phyloP scores from a whole-genome alignment of 2,797 vertebrate genomes.

The Percopsis omiscomaycus region DNA sequence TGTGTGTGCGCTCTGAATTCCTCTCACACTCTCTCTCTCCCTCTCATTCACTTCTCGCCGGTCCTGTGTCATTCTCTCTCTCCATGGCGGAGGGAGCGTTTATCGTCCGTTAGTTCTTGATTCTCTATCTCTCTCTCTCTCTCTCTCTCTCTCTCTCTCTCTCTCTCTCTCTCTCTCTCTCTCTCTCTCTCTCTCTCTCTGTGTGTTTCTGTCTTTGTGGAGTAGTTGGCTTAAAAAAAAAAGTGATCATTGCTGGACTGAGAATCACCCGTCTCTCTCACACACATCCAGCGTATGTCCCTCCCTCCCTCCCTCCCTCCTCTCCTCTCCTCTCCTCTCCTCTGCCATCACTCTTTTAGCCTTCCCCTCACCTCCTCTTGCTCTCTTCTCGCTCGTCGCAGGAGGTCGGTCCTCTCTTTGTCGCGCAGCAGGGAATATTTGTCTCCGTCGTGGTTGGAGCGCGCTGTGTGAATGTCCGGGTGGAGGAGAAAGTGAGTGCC shows the following conservation, averaged over 20 bases:
- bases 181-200: conserved; percentile 8
- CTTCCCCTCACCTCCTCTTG: conserved; percentile 29
- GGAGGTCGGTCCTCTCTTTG: conserved; percentile 53
- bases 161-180: conserved; percentile 1
- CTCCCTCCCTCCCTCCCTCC: conserved; percentile 28
- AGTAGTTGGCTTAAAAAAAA: conserved; percentile 46
- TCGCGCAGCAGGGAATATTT: neutral
- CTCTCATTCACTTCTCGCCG: conserved; percentile 49
- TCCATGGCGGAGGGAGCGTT: conserved; percentile 30
- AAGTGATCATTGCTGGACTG: conserved; percentile 53
- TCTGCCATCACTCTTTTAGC: conserved; percentile 26
- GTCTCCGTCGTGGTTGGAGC: conserved; percentile 25
- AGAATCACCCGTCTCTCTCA: conserved; percentile 16
- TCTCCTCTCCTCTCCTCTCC: conserved; percentile 7
- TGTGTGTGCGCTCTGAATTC: conserved; percentile 18
- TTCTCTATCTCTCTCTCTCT: neutral
- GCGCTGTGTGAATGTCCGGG: conserved; percentile 61
- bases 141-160: neutral
- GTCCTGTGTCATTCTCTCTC: conserved; percentile 35
- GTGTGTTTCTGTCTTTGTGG: neutral
- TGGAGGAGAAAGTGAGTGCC: conserved; percentile 74
- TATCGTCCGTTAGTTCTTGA: conserved; percentile 28
- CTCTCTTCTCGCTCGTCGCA: conserved; percentile 28
- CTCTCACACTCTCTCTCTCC: conserved; percentile 15
- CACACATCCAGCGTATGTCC: conserved; percentile 47